These are phyloP conservation scores for Rostratula benghalensis DNA, from an alignment of 2,113 vertebrate genomes.

Conservation along the genomic window DNA sequence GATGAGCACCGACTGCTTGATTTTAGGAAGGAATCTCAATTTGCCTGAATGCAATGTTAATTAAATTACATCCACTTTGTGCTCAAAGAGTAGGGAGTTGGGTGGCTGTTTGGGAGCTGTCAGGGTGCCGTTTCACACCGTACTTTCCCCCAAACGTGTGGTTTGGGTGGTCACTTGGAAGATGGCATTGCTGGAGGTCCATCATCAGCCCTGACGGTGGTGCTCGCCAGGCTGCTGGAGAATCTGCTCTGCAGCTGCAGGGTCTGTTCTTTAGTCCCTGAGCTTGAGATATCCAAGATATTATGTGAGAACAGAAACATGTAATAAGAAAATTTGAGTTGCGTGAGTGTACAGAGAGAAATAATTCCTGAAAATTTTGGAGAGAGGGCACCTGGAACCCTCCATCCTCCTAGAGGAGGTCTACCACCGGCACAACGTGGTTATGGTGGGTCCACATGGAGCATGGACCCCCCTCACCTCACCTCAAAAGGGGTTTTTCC, in stretches of 20 bases:
- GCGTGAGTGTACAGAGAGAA: too few relatives aligned
- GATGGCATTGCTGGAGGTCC: neutral
- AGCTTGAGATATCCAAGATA: neutral
- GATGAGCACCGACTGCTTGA: neutral
- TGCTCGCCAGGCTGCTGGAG: rapidly evolving
- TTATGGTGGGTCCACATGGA: neutral
- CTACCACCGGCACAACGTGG: neutral
- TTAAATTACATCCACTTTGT: neutral
- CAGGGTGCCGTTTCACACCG: neutral
- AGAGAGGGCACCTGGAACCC: neutral
- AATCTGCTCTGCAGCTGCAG: neutral
- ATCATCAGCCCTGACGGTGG: rapidly evolving
- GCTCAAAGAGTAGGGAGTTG: neutral
- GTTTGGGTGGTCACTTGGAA: neutral
- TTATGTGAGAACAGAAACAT: neutral
- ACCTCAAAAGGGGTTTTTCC: neutral
- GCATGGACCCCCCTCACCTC: rapidly evolving
- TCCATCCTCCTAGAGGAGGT: neutral
- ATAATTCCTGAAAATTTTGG: neutral
- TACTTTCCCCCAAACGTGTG: rapidly evolving
- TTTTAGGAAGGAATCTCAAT: neutral
- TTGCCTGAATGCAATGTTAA: rapidly evolving
- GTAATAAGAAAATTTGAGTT: neutral
- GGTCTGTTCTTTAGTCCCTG: neutral
- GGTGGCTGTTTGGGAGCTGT: neutral